Base-by-base conservation (phyloP, 1,140 invertebrate genomes). In the Macrocentrus cingulum region DNA sequence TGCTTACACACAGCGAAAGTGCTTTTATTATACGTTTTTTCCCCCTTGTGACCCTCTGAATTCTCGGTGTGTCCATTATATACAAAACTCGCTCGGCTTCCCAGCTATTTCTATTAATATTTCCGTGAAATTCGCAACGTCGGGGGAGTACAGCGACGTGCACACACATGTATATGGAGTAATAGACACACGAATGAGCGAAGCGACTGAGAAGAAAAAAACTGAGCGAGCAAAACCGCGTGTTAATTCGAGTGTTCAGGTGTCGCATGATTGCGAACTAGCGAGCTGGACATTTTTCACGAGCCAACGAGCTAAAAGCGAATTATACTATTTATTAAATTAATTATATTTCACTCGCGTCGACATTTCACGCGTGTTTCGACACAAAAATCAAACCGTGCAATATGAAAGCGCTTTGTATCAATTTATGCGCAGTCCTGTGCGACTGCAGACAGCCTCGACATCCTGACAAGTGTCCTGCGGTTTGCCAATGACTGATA, bases 231-330 rank as follows among this genome's bases (percentile, higher is more conserved):
- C 32, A 51, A 55, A 51, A 36, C 22, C 22, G 15, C 23, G 22
- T 13, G 34, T 25, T 62, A 59, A 62, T 59, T 59, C 52, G 46
- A 51, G 48, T 53, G 54, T 66, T 66, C 49, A 65, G 60, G 60
- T 63, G 61, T 61, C 60, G 62, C 20, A 41, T 53, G 51, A 59
- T 63, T 61, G 52, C 53, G 54, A 61, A 44, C 53, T 67, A 68
- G 56, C 68, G 64, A 69, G 55, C 68, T 54, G 69, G 66, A 65
- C 60, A 72, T 65, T 72, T 72, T 74, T 75, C 62, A 61, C 67
- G 67, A 66, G 52, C 65, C 72, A 73, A 60, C 65, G 73, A 65
- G 41, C 69, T 59, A 70, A 63, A 65, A 71, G 59, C 62, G 64
- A 74, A 72, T 75, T 72, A 74, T 64, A n/a, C n/a, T n/a, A n/a